Evolutionary conservation across 2,888 invertebrate species (phyloP), one percentile per base, ranked within the genome.

Genomic region (Tachystola acroxantha): DNA sequence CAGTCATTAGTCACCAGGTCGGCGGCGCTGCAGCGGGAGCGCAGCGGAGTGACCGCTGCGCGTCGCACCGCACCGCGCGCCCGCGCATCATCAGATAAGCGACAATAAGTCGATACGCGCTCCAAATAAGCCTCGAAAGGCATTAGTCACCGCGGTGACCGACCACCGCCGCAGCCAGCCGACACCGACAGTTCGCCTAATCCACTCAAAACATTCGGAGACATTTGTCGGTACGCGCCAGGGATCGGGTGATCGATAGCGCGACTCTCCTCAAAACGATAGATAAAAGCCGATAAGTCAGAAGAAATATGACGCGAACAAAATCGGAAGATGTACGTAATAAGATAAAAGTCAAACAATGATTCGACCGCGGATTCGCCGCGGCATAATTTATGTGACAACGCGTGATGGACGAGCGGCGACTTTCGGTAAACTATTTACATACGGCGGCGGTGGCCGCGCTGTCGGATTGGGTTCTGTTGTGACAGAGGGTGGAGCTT

Each of bases 301-400:
- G 73, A 81, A 85, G 85, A 86, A 85, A 86, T 84, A 86, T 86
- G 86, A 86, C 77, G 85, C 84, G 85, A 85, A 86, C 86, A 84
- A 84, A 86, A 85, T 86, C 86, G 81, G 82, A 81, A 85, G 85
- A 86, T 82, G 81, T 81, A 79, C 80, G 85, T 85, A 85, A 85
- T 85, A 85, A 86, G 86, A 86, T 86, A 86, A 86, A 86, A 85
- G 85, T 85, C 86, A 82, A 82, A 85, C 85, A 86, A 84, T 86
- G 86, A 85, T 85, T 85, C 82, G 82, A 76, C 80, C 82, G 82
- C 85, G 85, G 85, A 86, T 85, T 85, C 84, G 84, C 85, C 85
- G 85, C 84, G 81, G 86, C 82, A 86, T 86, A 86, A 86, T 86
- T 86, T 86, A 86, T 86, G 86, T 84, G 86, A 86, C 86, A 85